Percentiles rank a stretch among this genome's conserved stretches.
Conservation (phyloP, 2,888 invertebrate genomes). For the Gandaritis pyraliata region DNA sequence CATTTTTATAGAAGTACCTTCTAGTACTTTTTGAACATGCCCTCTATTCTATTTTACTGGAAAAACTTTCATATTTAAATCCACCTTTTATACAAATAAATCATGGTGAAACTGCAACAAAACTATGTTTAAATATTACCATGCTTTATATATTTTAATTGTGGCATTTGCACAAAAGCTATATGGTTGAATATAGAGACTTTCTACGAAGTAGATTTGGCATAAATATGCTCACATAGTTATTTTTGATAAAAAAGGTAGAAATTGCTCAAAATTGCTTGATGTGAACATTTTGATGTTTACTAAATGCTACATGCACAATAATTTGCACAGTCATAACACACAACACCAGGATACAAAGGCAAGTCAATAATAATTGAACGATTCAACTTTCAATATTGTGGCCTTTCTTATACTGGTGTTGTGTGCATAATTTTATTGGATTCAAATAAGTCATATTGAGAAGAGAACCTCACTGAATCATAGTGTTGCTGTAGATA, state of each 20-base stretch:
- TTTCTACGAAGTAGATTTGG: slow-evolving; percentile 50
- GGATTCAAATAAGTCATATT: slow-evolving; percentile 8
- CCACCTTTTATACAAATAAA: slow-evolving; percentile 25
- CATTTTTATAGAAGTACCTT: neutral
- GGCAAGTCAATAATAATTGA: neutral
- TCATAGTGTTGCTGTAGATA: slow-evolving; percentile 7
- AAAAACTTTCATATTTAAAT: slow-evolving; percentile 13
- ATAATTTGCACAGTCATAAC: neutral
- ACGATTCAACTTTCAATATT: neutral
- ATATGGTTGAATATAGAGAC: slow-evolving; percentile 48
- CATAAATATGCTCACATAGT: slow-evolving; percentile 27
- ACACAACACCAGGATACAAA: slow-evolving; percentile 8
- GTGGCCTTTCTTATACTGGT: neutral
- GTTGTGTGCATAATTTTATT: slow-evolving; percentile 2
- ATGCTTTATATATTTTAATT: slow-evolving; percentile 6
- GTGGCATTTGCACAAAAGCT: slow-evolving; percentile 4
- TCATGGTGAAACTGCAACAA: slow-evolving; percentile 72
- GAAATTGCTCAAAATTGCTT: neutral
- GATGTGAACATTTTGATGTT: slow-evolving; percentile 20
- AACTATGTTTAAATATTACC: slow-evolving; percentile 43
- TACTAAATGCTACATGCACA: neutral
- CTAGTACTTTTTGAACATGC: slow-evolving; percentile 1
- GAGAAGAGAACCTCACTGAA: slow-evolving; percentile 58
- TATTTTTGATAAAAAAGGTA: neutral
- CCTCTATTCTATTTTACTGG: slow-evolving; percentile 10